Percentiles rank a stretch among this genome's conserved stretches.
Conservation (phyloP, 1,140 invertebrate species). For the Gonioctena quinquepunctata region DNA sequence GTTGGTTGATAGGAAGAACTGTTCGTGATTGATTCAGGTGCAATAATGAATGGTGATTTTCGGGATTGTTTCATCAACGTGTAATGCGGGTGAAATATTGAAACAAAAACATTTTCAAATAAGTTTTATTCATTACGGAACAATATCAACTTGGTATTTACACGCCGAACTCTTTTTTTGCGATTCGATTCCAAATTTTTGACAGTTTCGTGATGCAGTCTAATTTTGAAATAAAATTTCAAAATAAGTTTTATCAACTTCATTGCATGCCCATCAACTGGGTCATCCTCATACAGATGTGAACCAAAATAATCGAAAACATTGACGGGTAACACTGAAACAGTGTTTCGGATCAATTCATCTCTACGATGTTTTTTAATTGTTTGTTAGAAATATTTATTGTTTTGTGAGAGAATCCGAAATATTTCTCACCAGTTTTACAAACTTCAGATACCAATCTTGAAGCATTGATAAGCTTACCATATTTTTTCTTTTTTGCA, state of each 20-base stretch:
- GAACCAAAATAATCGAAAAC: constrained; percentile 2
- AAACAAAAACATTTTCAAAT: too few relatives aligned
- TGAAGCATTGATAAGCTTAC: constrained; percentile 7
- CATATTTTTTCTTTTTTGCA: constrained; percentile 14
- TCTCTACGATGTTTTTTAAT: background rate
- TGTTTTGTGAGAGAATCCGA: constrained; percentile 1
- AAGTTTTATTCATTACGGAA: background rate
- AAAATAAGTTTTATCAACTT: constrained; percentile 15
- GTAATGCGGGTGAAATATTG: too few relatives aligned
- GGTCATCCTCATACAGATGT: constrained; percentile 8
- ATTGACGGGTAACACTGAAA: background rate
- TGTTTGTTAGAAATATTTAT: constrained; percentile 10
- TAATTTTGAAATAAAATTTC: constrained; percentile 18
- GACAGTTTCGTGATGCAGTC: constrained; percentile 10
- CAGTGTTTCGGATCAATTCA: background rate
- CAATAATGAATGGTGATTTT: too few relatives aligned
- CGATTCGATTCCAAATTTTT: background rate
- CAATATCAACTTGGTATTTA: background rate
- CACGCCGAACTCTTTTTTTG: background rate
- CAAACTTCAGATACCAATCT: background rate
- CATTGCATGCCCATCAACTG: constrained; percentile 6
- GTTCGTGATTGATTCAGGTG: too few relatives aligned
- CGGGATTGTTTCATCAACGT: too few relatives aligned
- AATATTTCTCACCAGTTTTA: constrained; percentile 1
- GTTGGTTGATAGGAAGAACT: too few relatives aligned